phyloP scores from a whole-genome alignment of 1,140 invertebrate species.

The Drosophila melanogaster region DNA sequence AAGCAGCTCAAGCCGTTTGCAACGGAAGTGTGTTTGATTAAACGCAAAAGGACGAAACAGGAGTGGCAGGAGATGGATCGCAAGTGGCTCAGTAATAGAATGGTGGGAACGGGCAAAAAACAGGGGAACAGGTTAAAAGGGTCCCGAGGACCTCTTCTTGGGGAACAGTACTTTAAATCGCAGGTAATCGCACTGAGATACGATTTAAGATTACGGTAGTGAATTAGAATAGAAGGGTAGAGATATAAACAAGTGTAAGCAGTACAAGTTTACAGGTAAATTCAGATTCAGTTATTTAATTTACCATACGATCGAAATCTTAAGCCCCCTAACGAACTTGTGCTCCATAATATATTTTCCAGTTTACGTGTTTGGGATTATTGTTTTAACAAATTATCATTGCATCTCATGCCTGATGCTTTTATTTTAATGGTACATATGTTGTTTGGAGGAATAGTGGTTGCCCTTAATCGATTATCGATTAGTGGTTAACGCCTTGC shows the following conservation, averaged over 20 bases:
- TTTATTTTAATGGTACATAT: too few relatives aligned
- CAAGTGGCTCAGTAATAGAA: slow-evolving; percentile 13
- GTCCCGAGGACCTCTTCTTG: slow-evolving; percentile 16
- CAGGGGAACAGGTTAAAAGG: slow-evolving; percentile 33
- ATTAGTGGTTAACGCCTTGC: slow-evolving; percentile 60
- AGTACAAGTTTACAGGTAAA: background rate
- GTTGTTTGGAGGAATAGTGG: slow-evolving; percentile 5
- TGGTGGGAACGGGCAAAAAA: slow-evolving; percentile 17
- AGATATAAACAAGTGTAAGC: background rate
- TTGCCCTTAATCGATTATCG: slow-evolving; percentile 63
- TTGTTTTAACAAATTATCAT: background rate
- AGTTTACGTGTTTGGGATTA: too few relatives aligned
- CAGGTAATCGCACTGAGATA: slow-evolving; percentile 44
- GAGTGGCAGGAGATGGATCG: slow-evolving; percentile 24
- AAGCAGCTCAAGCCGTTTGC: slow-evolving; percentile 79
- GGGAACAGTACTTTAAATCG: slow-evolving; percentile 46
- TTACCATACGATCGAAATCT: too few relatives aligned
- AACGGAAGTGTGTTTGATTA: slow-evolving; percentile 82
- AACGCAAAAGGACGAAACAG: slow-evolving; percentile 69
- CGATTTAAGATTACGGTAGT: background rate
- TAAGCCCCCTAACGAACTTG: too few relatives aligned
- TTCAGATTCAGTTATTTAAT: too few relatives aligned
- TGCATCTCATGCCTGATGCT: background rate
- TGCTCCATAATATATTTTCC: too few relatives aligned
- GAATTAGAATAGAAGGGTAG: background rate